These are phyloP conservation scores for Hormiphora californensis DNA, from an alignment of 37 sponge, comb jelly and placozoan genomes.

Conservation along the genomic window DNA sequence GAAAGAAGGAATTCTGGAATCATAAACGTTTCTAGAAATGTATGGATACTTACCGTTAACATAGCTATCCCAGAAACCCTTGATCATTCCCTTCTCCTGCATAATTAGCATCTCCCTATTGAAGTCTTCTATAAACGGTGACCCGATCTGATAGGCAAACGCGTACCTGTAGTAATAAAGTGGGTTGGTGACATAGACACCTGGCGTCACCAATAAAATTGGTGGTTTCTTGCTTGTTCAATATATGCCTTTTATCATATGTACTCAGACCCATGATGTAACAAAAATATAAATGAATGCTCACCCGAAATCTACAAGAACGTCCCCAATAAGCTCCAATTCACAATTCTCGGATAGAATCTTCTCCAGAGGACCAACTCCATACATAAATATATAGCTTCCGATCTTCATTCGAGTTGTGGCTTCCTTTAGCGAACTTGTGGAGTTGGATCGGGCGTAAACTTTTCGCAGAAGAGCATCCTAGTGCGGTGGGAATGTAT, in stretches of 20 bases:
- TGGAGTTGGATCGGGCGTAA: neutral
- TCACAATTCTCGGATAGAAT: neutral
- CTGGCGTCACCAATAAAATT: no score
- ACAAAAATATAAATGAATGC: neutral
- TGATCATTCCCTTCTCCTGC: neutral
- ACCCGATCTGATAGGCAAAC: neutral
- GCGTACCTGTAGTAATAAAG: neutral
- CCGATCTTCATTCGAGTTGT: neutral
- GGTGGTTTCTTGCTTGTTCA: no score
- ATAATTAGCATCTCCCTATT: conserved; percentile 12
- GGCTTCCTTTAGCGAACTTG: neutral
- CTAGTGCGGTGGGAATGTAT: no score
- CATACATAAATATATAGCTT: neutral
- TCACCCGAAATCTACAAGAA: neutral
- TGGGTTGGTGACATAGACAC: no score
- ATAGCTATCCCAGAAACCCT: neutral
- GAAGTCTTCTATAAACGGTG: neutral
- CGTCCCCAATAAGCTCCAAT: neutral
- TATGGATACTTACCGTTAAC: no score
- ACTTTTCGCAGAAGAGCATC: neutral
- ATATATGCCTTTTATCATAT: no score
- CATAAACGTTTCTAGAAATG: no score
- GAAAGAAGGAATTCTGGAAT: no score
- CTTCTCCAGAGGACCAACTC: neutral
- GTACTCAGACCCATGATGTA: no score